These are phyloP conservation scores for Gila orcuttii DNA, from an alignment of 2,113 vertebrate species.

Conservation along the genomic window DNA sequence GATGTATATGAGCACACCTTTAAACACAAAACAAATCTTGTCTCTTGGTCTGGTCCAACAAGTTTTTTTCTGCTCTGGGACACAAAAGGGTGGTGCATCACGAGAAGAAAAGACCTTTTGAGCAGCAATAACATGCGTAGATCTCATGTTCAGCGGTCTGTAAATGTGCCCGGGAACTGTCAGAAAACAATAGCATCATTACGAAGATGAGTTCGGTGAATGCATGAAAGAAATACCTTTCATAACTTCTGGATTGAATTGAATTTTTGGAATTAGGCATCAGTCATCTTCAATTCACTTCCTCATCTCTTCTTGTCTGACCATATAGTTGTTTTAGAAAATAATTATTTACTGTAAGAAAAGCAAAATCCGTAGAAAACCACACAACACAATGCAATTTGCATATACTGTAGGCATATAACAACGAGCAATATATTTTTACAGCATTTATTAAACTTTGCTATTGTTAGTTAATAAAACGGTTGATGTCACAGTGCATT, in stretches of 20 bases:
- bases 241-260: no score
- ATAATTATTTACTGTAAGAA: no score
- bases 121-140: neutral
- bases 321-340: no score
- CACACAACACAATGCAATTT: no score
- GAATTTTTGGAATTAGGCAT: no score
- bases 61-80: neutral
- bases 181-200: neutral
- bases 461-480: no score
- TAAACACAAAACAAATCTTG: neutral
- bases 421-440: no score
- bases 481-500: no score
- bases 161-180: neutral
- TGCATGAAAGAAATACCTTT: neutral
- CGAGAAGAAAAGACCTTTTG: neutral
- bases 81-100: neutral
- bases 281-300: neutral
- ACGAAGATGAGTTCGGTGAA: neutral
- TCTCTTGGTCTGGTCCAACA: neutral
- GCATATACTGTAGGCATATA: no score
- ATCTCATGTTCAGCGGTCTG: neutral
- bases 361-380: no score
- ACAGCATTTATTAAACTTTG: no score
- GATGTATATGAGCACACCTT: neutral
- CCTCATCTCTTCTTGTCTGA: neutral